Base-by-base conservation (phyloP, 2,888 invertebrate species). In the Ligdia adustata region DNA sequence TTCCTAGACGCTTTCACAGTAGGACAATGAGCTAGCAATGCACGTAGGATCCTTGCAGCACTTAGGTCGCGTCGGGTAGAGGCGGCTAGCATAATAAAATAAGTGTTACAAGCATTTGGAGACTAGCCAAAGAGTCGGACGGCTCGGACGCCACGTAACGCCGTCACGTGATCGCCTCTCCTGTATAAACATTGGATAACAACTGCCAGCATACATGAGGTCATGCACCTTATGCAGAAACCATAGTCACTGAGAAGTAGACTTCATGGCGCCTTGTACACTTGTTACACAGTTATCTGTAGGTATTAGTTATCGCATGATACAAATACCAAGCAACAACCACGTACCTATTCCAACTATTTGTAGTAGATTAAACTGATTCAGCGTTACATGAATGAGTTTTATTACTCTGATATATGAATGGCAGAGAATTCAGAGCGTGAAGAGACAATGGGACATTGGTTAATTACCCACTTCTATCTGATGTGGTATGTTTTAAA, bases 101-200 rank as follows among this genome's bases (percentile, higher is more conserved):
- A 72, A 76, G 75, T 75, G 66, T 72, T 78, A 70, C 75, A 74
- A 68, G 72, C 66, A 60, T 69, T 77, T 87, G 86, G 80, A 70
- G 69, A 49, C 64, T 62, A 80, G 84, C 88, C 87, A 88, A 22
- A 82, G 72, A 66, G 61, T 66, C 64, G 63, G 69, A 12, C 16
- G 22, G 18, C 11, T 35, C 20, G 58, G 69, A 55, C 67, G 73
- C 67, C 73, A 77, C 76, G 79, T 78, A 76, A 75, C 61, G 54
- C 49, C 51, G 54, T 67, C 79, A 77, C 77, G 77, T 79, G 79
- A 76, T 69, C 72, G 73, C 74, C 70, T 60, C 68, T 69, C 70
- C 72, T 72, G 78, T 75, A 81, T 79, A 79, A 79, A 79, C 77
- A 79, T 83, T 84, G 79, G 75, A 80, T 83, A 83, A 83, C 62